Percentiles rank a stretch among this genome's conserved stretches.
Conservation (phyloP, 2,797 vertebrate species). For the Urocyon cinereoargenteus region DNA sequence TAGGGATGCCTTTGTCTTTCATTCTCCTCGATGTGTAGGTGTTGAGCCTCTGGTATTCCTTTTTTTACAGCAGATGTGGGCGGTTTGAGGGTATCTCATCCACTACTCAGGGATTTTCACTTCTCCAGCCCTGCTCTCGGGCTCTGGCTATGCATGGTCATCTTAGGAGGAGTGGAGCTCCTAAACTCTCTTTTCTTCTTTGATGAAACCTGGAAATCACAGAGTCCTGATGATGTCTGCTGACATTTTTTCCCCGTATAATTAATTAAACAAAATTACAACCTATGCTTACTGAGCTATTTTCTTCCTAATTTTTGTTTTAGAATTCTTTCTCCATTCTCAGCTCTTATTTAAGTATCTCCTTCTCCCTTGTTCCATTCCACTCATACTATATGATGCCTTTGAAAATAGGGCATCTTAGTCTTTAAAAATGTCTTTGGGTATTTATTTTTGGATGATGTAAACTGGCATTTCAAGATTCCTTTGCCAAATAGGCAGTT, state of each 20-base stretch:
- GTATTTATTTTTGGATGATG: slow-evolving; percentile 91
- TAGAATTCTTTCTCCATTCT: slow-evolving; percentile 89
- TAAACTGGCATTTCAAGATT: slow-evolving; percentile 92
- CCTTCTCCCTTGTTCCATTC: slow-evolving; percentile 89
- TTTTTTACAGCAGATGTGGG: slow-evolving; percentile 36
- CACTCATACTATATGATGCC: slow-evolving; percentile 85
- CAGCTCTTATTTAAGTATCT: slow-evolving; percentile 77
- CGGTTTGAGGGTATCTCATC: slow-evolving; percentile 88
- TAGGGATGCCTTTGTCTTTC: slow-evolving; percentile 47
- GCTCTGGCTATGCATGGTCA: slow-evolving; percentile 89
- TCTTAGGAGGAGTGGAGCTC: background rate
- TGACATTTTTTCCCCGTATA: background rate
- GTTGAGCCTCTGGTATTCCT: slow-evolving; percentile 47
- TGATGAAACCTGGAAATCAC: background rate
- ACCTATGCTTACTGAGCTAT: slow-evolving; percentile 89
- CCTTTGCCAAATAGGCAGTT: slow-evolving; percentile 94
- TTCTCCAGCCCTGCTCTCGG: slow-evolving; percentile 89
- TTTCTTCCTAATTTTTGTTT: slow-evolving; percentile 89
- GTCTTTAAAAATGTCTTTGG: slow-evolving; percentile 89
- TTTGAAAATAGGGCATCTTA: slow-evolving; percentile 86
- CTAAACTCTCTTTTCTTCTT: background rate
- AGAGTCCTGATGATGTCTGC: background rate
- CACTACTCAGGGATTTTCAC: slow-evolving; percentile 86
- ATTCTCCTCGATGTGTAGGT: slow-evolving; percentile 51
- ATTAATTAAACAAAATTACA: slow-evolving; percentile 93